Conservation (phyloP, 2,113 vertebrate genomes). For the human (Homo sapiens) region DNA sequence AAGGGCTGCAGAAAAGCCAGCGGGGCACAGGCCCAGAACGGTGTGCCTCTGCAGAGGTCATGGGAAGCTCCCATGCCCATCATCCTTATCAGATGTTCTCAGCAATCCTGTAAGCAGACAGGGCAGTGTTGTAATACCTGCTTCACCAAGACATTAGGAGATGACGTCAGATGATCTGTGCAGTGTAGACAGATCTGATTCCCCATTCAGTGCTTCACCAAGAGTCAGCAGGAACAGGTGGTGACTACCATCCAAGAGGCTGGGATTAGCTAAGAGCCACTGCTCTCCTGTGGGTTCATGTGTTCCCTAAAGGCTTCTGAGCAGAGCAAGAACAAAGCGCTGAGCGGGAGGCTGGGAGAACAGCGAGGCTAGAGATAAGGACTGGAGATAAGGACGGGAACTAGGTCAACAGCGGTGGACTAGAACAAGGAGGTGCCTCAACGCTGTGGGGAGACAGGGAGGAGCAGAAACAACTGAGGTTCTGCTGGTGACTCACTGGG, state of each 20-base stretch:
- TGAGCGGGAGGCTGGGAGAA: background rate
- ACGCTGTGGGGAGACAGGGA: background rate
- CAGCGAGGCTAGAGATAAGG: conserved; percentile 26
- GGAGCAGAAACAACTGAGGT: background rate
- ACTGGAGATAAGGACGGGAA: conserved; percentile 7
- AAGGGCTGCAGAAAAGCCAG: background rate
- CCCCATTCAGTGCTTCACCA: background rate
- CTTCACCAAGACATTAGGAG: background rate
- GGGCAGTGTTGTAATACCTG: background rate
- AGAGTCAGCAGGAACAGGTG: background rate
- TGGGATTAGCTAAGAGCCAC: background rate
- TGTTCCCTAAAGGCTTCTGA: background rate
- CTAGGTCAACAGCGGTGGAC: background rate
- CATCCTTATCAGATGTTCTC: background rate
- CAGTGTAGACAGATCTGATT: background rate
- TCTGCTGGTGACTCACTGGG: background rate
- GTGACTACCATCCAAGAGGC: background rate
- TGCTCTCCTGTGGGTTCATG: background rate
- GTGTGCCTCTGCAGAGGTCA: background rate
- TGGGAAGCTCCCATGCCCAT: background rate
- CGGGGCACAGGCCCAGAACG: background rate
- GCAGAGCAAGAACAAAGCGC: background rate
- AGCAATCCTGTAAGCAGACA: background rate
- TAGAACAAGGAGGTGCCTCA: background rate
- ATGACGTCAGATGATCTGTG: background rate